Percentiles rank a stretch among this genome's conserved stretches.
Evolutionary conservation across 2,888 invertebrate species (phyloP).

Genomic region (Cremastobaeus sp.): DNA sequence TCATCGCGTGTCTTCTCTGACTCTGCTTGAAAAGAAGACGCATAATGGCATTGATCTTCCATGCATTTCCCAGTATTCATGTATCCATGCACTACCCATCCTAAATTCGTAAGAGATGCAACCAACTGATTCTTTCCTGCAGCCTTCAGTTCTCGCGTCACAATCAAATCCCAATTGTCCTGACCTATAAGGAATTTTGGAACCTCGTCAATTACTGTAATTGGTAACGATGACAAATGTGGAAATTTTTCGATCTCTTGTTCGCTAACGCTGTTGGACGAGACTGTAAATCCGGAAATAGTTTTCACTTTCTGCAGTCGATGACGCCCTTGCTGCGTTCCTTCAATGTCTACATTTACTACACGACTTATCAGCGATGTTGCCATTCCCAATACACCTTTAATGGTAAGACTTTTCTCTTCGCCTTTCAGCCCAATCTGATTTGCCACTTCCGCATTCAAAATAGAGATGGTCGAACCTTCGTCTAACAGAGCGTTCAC

Average conservation of each 20-base stretch:
- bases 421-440: conserved; percentile 1
- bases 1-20: not conserved
- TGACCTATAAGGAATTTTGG: not conserved
- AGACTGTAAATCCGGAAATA: not conserved
- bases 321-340: not conserved
- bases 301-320: conserved; percentile 8
- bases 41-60: not conserved
- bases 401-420: not conserved
- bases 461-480: not conserved
- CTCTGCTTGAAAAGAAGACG: not conserved
- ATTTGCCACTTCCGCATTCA: not conserved
- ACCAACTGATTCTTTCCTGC: not conserved
- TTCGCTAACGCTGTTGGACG: not conserved
- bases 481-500: conserved; percentile 13
- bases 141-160: not conserved
- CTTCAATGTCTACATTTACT: conserved; percentile 1
- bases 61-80: not conserved
- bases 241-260: not conserved
- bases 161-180: conserved; percentile 4
- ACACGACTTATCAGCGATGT: not conserved
- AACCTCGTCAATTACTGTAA: not conserved
- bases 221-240: not conserved
- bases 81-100: conserved; percentile 14
- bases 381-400: conserved; percentile 4
- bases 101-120: conserved; percentile 6